Percentiles rank a stretch among this genome's conserved stretches.
These are phyloP conservation scores for Lepus timidus DNA, from an alignment of 2,113 vertebrate species.

Conservation along the genomic window DNA sequence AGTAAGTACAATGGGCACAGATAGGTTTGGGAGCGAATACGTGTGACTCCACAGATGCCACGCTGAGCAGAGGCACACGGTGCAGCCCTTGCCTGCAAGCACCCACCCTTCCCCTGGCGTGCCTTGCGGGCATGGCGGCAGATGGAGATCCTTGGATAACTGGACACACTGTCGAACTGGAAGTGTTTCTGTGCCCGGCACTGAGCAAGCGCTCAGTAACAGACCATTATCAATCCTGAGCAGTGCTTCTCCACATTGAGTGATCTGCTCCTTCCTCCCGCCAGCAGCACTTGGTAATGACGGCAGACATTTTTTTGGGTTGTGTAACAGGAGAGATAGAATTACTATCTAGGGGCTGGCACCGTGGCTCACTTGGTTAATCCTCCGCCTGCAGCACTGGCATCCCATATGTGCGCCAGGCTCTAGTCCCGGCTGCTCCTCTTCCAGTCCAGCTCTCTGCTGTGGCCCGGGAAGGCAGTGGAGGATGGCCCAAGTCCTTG, in stretches of 20 bases:
- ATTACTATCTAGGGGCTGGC: too few relatives aligned
- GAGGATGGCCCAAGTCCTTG: too few relatives aligned
- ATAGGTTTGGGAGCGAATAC: neutral
- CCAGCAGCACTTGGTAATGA: neutral
- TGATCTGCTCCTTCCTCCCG: neutral
- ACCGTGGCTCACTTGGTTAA: too few relatives aligned
- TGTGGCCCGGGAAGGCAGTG: too few relatives aligned
- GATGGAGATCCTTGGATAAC: neutral
- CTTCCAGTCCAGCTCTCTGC: too few relatives aligned
- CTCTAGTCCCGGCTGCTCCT: too few relatives aligned
- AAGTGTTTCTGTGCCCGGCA: neutral
- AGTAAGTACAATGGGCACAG: neutral
- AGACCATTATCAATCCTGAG: neutral
- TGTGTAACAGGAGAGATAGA: neutral
- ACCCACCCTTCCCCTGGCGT: neutral
- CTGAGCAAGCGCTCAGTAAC: neutral
- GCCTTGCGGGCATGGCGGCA: neutral
- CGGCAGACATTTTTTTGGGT: neutral
- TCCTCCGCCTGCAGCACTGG: too few relatives aligned
- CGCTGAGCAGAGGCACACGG: neutral
- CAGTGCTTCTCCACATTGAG: neutral
- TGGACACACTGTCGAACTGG: neutral
- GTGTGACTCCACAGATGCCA: neutral
- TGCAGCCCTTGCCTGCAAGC: neutral
- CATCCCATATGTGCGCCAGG: too few relatives aligned